Conservation (phyloP, 2,888 invertebrate species). For the Leptinotarsa peninsularis region DNA sequence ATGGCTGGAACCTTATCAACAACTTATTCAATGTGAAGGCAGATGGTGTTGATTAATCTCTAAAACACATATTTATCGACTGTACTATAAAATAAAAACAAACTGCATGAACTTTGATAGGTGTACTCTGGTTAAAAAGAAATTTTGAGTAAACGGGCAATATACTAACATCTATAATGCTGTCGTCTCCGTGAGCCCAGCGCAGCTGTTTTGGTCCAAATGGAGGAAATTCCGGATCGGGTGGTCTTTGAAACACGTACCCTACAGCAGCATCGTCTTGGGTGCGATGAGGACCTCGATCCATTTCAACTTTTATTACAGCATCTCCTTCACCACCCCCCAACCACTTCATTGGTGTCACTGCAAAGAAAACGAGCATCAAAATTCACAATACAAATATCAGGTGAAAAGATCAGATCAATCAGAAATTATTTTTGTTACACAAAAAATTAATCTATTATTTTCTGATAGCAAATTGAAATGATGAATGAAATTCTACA, state of each 20-base stretch:
- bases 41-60: too few relatives aligned
- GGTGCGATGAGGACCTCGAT: conserved; percentile 76
- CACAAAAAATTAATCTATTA: too few relatives aligned
- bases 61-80: too few relatives aligned
- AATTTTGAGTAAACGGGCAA: neutral
- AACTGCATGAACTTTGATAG: neutral
- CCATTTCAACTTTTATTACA: conserved; percentile 72
- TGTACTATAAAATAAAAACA: too few relatives aligned
- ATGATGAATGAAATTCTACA: too few relatives aligned
- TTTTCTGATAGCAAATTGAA: too few relatives aligned
- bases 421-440: neutral
- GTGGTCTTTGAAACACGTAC: conserved; percentile 89
- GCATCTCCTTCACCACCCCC: conserved; percentile 76
- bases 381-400: neutral
- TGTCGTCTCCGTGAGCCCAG: conserved; percentile 89
- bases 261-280: conserved; percentile 94
- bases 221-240: conserved; percentile 83
- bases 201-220: conserved; percentile 79
- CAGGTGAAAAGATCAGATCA: neutral
- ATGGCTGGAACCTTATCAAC: too few relatives aligned
- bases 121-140: too few relatives aligned
- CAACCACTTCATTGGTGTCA: conserved; percentile 81
- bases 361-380: conserved; percentile 40
- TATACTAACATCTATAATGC: conserved; percentile 83
- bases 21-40: too few relatives aligned